Base-by-base conservation (phyloP, 2,113 vertebrate species). In the Delphinus delphis region DNA sequence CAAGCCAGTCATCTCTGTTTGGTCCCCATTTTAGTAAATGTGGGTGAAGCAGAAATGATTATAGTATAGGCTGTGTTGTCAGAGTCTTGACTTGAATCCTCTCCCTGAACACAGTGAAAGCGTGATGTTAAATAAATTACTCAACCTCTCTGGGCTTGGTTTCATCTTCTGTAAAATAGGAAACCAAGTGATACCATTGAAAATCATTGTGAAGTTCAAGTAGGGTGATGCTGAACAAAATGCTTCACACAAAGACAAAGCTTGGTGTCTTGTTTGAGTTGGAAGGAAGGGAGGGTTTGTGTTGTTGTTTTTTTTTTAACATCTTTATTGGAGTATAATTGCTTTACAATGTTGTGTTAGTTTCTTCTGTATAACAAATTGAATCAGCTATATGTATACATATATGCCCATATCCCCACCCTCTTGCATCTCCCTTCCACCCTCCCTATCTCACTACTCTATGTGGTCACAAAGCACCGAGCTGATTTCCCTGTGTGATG, bases 11-110 rank as follows among this genome's bases (percentile, higher is more conserved):
- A 41, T 65, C 25, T 92, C 20, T 79, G n/a, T 95, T 15, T 21
- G 76, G 63, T 55, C 18, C 3, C 15, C 26, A 12, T 70, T 62
- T 84, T 58, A 21, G 28, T 25, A 71, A 63, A 60, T 8, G 12
- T 18, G 28, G 3, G 9, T 3, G 25, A 47, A 15, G 10, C 13
- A 25, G 21, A 76, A n/a, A 11, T 31, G 31, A 50, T 55, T 2
- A 21, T 4, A 8, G 6, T 0, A 0, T 4, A 44, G 53, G 21
- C 8, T 60, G 23, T 65, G 26, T 8, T 3, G 25, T n/a, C 25
- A 14, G 53, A 67, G 20, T 11, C 18, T 70, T 20, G 13, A 60
- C 60, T 65, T 18, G 25, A 80, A 84, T 50, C 33, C 11, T 67
- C 2, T 25, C 8, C 25, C 26, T 13, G 12, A 44, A 41, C 15